A percentile compares a stretch with the other conserved stretches of the same genome.
phyloP scores from a whole-genome alignment of 2,797 vertebrate genomes.

The Tiaroga cobitis region DNA sequence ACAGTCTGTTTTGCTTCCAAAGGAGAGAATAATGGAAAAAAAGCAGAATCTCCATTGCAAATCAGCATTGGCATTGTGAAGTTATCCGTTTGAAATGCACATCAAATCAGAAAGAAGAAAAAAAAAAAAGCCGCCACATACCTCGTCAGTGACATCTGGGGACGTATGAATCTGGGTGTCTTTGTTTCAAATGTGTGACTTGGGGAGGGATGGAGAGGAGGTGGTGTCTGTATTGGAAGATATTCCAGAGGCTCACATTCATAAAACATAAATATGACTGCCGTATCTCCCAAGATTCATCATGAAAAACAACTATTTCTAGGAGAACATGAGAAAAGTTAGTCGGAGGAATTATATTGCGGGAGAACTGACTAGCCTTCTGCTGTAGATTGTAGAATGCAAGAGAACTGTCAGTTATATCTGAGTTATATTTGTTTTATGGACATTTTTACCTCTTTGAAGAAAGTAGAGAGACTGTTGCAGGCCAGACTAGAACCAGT shows the following conservation, averaged over 20 bases:
- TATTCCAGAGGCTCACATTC: conserved; percentile 79
- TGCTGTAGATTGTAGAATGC: neutral
- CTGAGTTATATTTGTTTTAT: neutral
- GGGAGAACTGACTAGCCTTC: conserved; percentile 1
- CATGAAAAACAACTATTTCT: conserved; percentile 80
- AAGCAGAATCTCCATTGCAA: conserved; percentile 84
- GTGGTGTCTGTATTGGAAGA: conserved; percentile 65
- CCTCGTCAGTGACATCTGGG: conserved; percentile 99
- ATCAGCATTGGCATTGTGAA: conserved; percentile 93
- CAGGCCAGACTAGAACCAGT: neutral
- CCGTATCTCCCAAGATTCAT: conserved; percentile 81
- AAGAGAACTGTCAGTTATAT: neutral
- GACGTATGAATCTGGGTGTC: conserved; percentile 96
- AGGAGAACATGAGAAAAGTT: conserved; percentile 78
- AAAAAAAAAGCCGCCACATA: conserved; percentile 88
- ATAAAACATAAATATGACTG: conserved; percentile 84
- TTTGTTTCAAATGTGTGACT: conserved; percentile 77
- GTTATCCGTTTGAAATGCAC: conserved; percentile 94
- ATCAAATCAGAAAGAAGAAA: conserved; percentile 83
- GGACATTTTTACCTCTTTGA: neutral
- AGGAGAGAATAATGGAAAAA: conserved; percentile 72
- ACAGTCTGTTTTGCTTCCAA: conserved; percentile 82
- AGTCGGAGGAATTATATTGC: conserved; percentile 48
- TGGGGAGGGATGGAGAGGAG: conserved; percentile 40
- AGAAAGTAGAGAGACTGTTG: neutral